phyloP scores from a whole-genome alignment of 92 coral and sea anemone genomes.

The Bergia puertoricense region DNA sequence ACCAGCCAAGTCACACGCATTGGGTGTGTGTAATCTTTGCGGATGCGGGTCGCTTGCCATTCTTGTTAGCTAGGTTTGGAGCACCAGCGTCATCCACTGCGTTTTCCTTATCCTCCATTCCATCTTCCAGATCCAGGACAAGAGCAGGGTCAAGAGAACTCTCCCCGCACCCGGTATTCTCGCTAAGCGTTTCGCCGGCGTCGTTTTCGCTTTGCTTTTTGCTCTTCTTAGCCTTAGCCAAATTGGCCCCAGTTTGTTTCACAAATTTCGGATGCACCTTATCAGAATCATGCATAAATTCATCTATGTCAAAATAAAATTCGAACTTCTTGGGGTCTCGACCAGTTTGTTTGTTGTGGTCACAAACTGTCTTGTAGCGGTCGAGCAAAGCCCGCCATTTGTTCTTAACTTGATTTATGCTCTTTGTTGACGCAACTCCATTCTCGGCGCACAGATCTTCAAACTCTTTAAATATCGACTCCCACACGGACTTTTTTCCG shows the following conservation, averaged over 20 bases:
- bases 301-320: constrained; percentile 55
- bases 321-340: constrained; percentile 51
- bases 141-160: constrained; percentile 26
- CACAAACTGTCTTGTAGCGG: constrained; percentile 51
- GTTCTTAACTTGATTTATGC: constrained; percentile 49
- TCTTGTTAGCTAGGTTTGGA: constrained; percentile 37
- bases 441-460: constrained; percentile 44
- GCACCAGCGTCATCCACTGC: constrained; percentile 28
- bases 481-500: constrained; percentile 47
- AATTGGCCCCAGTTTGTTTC: constrained; percentile 21
- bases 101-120: constrained; percentile 36
- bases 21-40: neutral
- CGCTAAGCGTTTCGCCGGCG: constrained; percentile 18
- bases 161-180: constrained; percentile 28
- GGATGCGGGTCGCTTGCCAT: constrained; percentile 37
- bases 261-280: constrained; percentile 46
- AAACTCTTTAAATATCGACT: constrained; percentile 34
- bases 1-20: no score
- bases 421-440: constrained; percentile 41
- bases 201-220: constrained; percentile 13
- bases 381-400: constrained; percentile 56
- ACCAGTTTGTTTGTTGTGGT: constrained; percentile 58
- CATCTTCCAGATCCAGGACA: constrained; percentile 20
- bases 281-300: constrained; percentile 39
- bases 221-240: constrained; percentile 19